These are phyloP conservation scores for Danaus melanippus DNA, from an alignment of 1,140 invertebrate genomes.

Conservation along the genomic window DNA sequence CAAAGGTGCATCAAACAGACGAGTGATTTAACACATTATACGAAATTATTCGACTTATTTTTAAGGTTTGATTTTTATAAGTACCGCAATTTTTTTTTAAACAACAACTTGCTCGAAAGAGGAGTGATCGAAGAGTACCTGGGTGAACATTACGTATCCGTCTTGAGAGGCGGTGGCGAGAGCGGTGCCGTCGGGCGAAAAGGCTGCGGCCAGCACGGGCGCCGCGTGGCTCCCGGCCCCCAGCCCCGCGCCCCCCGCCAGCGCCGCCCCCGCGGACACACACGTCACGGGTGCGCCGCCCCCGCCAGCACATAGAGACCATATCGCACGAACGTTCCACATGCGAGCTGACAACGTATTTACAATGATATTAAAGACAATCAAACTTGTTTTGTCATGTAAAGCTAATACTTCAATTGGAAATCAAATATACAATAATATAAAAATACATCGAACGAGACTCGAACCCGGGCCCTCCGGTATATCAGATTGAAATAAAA, in stretches of 20 bases:
- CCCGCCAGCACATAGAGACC: conserved; percentile 11
- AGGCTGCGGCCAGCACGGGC: conserved; percentile 79
- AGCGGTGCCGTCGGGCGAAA: conserved; percentile 94
- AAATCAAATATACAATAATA: no score
- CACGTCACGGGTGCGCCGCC: conserved; percentile 3
- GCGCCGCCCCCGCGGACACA: conserved; percentile 9
- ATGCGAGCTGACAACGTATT: conserved; percentile 36
- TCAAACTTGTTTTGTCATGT: neutral
- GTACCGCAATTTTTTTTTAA: no score
- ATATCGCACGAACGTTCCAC: conserved; percentile 42
- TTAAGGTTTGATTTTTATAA: no score
- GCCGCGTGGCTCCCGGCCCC: conserved; percentile 21
- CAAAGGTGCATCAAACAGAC: no score
- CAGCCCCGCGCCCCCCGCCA: conserved; percentile 17
- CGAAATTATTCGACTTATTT: no score
- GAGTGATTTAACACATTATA: no score
- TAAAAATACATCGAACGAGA: no score
- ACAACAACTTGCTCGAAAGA: neutral
- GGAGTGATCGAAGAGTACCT: conserved; percentile 68
- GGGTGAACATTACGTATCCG: conserved; percentile 93
- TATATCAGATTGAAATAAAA: no score
- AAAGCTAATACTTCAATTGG: no score
- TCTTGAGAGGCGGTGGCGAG: conserved; percentile 90
- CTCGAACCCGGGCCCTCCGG: no score
- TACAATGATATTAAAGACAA: no score